Evolutionary conservation across 1,140 invertebrate genomes (phyloP).

Genomic region (Sinella curviseta): DNA sequence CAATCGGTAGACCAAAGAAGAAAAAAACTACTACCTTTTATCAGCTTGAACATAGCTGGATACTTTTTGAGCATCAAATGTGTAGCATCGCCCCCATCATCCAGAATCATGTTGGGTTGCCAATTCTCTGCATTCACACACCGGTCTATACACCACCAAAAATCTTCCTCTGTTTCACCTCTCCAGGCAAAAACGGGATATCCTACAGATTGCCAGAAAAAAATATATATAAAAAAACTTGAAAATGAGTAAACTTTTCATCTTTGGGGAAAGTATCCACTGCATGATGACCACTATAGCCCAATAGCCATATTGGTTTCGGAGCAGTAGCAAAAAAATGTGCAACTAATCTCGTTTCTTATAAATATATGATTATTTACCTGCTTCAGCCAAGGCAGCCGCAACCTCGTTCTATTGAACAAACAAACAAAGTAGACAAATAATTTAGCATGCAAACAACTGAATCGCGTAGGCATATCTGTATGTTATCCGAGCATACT

Average conservation of each 20-base stretch:
- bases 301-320: too few relatives aligned
- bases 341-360: neutral
- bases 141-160: conserved; percentile 98
- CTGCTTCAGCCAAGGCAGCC: conserved; percentile 88
- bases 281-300: too few relatives aligned
- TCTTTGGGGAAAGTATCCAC: neutral
- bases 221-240: conserved; percentile 13
- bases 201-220: conserved; percentile 58
- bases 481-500: too few relatives aligned
- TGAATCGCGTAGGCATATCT: too few relatives aligned
- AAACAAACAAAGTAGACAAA: conserved; percentile 23
- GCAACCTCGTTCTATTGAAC: conserved; percentile 85
- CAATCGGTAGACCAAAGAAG: too few relatives aligned
- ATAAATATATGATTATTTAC: conserved; percentile 50
- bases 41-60: conserved; percentile 89
- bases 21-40: conserved; percentile 89
- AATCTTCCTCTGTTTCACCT: conserved; percentile 93
- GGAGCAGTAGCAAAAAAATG: neutral
- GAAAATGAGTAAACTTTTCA: too few relatives aligned
- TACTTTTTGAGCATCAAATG: conserved; percentile 97
- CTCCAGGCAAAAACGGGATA: conserved; percentile 93
- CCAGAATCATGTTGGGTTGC: conserved; percentile 98
- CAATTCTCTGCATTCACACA: conserved; percentile 87
- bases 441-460: too few relatives aligned
- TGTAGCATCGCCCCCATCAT: conserved; percentile 91